Base-by-base conservation (phyloP, 2,113 vertebrate genomes). In the Oncorhynchus clarkii region DNA sequence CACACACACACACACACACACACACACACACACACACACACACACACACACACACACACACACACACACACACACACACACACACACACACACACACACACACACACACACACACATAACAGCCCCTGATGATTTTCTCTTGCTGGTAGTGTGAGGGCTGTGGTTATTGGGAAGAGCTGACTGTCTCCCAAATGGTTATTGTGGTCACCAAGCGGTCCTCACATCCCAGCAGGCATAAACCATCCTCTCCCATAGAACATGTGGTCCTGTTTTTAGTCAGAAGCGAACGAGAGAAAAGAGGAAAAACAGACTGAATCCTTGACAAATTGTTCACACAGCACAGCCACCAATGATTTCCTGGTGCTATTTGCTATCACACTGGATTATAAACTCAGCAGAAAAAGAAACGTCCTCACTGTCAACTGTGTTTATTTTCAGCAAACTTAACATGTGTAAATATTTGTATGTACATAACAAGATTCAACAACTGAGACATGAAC, bases 251-350 rank as follows among this genome's bases (percentile, higher is more conserved):
- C 69, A 51, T 26, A 45, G 48, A 20, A 70, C 69, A 70, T 70
- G 24, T 70, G 69, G 39, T 70, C 69, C 39, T 51, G 45, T n/a
- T 70, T 70, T 27, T 45, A 48, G 39, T 51, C 2, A 27, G 26
- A 67, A 31, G 18, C 3, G 26, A 67, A 24, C 2, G 26, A 29
- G 20, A 70, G 69, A 70, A 67, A 45, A 45, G 12, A 12, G 31
- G 16, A 54, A 60, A 72, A 59, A 60, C 16, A 27, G 16, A 60
- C 18, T 14, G 20, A 51, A 72, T 31, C 27, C 14, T 71, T 27
- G 13, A 54, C 70, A 71, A 71, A 71, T 71, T 71, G 70, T 54
- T 71, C 70, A 26, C 48, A 13, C 14, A 71, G 24, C 49, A 16
- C 11, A 48, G 68, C 39, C 2, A 45, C 9, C 39, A 45, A 49